Conservation (phyloP, 1,140 invertebrate genomes). For the Cydia strobilella region DNA sequence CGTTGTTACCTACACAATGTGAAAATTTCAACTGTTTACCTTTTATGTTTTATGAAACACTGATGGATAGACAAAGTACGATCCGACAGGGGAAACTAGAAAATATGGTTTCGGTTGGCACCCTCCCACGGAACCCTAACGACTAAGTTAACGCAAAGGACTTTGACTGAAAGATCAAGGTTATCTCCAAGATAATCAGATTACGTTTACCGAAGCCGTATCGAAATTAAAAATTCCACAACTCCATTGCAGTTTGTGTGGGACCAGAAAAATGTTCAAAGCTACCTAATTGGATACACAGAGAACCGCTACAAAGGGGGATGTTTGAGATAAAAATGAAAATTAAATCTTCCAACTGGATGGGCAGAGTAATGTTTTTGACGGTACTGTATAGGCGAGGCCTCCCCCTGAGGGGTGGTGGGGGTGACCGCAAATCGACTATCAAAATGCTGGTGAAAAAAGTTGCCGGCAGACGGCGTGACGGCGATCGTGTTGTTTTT, state of each 20-base stretch:
- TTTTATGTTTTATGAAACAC: no score
- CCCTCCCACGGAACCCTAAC: background rate
- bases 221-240: constrained; percentile 78
- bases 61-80: no score
- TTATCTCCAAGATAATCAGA: constrained; percentile 7
- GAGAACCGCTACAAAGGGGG: constrained; percentile 78
- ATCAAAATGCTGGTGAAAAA: constrained; percentile 75
- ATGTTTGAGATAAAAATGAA: constrained; percentile 80
- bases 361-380: constrained; percentile 78
- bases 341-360: constrained; percentile 79
- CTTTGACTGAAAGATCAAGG: constrained; percentile 5
- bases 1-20: no score
- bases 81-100: no score
- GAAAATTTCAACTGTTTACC: no score
- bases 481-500: constrained; percentile 59
- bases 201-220: constrained; percentile 34
- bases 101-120: no score
- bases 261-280: constrained; percentile 74
- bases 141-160: constrained; percentile 7
- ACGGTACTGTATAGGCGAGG: constrained; percentile 67
- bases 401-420: constrained; percentile 35
- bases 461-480: constrained; percentile 63
- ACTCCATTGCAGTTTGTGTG: constrained; percentile 59
- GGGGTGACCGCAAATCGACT: constrained; percentile 74
- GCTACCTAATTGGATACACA: constrained; percentile 77